Conservation (phyloP, 2,888 invertebrate genomes). For the Strigamia maritima region DNA sequence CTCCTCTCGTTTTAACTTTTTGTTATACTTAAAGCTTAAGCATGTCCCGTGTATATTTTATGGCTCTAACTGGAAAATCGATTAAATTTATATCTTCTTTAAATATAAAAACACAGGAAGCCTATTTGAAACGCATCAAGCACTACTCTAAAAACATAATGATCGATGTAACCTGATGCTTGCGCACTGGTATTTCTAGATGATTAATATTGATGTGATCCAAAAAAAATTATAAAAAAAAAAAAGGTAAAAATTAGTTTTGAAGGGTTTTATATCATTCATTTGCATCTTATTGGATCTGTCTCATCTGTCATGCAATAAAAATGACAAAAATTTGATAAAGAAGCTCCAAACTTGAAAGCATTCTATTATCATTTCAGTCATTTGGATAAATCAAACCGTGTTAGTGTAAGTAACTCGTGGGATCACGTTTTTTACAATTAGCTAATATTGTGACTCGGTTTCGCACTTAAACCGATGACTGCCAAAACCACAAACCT, state of each 20-base stretch:
- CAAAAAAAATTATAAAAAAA: no score
- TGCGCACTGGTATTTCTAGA: no score
- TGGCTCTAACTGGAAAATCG: conserved; percentile 1
- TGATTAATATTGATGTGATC: no score
- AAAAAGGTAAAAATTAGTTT: no score
- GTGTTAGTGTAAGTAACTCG: no score
- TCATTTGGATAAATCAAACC: no score
- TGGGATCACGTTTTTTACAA: neutral
- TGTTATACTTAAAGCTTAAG: neutral
- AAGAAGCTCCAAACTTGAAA: neutral
- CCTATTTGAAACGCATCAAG: neutral
- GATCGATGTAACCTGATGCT: no score
- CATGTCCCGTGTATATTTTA: neutral
- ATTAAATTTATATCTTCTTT: neutral
- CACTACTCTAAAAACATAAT: no score
- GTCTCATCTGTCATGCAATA: neutral
- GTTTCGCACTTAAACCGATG: conserved; percentile 17
- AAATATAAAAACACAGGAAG: neutral
- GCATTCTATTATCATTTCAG: neutral
- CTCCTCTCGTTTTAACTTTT: neutral
- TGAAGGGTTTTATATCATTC: neutral
- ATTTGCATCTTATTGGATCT: neutral
- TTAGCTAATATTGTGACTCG: neutral
- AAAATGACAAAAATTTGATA: neutral
- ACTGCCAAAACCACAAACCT: neutral